Base-by-base conservation (phyloP, 2,888 invertebrate species). In the Dicycla oo region DNA sequence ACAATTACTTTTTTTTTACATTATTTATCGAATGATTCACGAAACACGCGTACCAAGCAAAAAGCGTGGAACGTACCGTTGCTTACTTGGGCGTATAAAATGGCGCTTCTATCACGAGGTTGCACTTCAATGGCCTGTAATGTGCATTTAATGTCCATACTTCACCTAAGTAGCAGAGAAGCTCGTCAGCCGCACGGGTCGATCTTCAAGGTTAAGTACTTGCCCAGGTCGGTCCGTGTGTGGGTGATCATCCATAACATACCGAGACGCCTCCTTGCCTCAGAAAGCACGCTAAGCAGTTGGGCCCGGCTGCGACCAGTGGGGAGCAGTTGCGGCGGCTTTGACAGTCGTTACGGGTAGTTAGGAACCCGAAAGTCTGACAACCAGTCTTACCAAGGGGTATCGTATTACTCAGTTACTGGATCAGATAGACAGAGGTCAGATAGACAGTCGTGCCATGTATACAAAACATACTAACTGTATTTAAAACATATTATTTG, bases 11-110 rank as follows among this genome's bases (percentile, higher is more conserved):
- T 72, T 82, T 51, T 68, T 69, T 75, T 23, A 67, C 62, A 56
- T 69, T 66, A 73, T 83, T 69, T 81, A 77, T 62, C 67, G 66
- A 75, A 68, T 78, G 83, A 83, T 78, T 80, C 82, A 85, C 38
- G 75, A 80, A 68, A 78, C 78, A 82, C 30, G 69, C n/a, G 60
- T 40, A 62, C 10, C 61, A 10, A 64, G 82, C 85, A 85, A 83
- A 84, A 85, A 85, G 69, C 71, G 58, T 58, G 61, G 70, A 45
- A 38, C 71, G 57, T 80, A 79, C 80, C 80, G 82, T 82, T 80
- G 72, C 4, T 72, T 43, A 45, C 13, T 38, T 61, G 71, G 58
- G 43, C 53, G 64, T 53, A 0, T 80, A 74, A 83, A 74, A 84
- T 85, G 80, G n/a, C 73, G 81, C 81, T 73, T 45, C 0, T 30